Percentiles rank a stretch among this genome's conserved stretches.
Conservation (phyloP, 1,140 invertebrate species). For the Hycleus phaleratus region DNA sequence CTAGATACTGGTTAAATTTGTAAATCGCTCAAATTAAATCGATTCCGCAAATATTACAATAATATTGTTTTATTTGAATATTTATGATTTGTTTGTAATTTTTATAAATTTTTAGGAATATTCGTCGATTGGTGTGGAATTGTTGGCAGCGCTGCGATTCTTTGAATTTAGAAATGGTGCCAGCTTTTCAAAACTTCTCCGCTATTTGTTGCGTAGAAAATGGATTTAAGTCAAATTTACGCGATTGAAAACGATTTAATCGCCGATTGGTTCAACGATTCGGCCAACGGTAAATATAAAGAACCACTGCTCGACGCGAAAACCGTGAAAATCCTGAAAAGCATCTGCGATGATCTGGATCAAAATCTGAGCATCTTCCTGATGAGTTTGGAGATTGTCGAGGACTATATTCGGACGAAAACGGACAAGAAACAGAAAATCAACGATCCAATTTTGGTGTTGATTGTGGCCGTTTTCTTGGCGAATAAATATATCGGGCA, state of each 20-base stretch:
- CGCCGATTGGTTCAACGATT: conserved; percentile 21
- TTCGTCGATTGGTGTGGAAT: too few relatives aligned
- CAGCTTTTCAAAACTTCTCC: too few relatives aligned
- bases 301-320: conserved; percentile 27
- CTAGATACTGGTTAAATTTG: too few relatives aligned
- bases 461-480: conserved; percentile 24
- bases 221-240: background rate
- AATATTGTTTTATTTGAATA: too few relatives aligned
- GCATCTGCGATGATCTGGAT: conserved; percentile 26
- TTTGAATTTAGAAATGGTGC: too few relatives aligned
- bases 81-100: too few relatives aligned
- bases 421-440: conserved; percentile 16
- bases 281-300: conserved; percentile 16
- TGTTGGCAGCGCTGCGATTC: too few relatives aligned
- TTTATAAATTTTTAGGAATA: too few relatives aligned
- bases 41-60: too few relatives aligned
- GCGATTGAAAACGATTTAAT: conserved; percentile 22
- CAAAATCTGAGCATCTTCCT: conserved; percentile 31
- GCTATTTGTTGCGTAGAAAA: background rate
- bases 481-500: conserved; percentile 28
- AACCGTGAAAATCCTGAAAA: conserved; percentile 25
- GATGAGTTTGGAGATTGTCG: conserved; percentile 24
- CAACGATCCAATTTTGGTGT: conserved; percentile 19
- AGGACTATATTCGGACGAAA: conserved; percentile 28
- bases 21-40: too few relatives aligned